Evolutionary conservation across 2,888 invertebrate species (phyloP), one percentile per base, ranked within the genome.

Genomic region (Eupithecia vulgata): DNA sequence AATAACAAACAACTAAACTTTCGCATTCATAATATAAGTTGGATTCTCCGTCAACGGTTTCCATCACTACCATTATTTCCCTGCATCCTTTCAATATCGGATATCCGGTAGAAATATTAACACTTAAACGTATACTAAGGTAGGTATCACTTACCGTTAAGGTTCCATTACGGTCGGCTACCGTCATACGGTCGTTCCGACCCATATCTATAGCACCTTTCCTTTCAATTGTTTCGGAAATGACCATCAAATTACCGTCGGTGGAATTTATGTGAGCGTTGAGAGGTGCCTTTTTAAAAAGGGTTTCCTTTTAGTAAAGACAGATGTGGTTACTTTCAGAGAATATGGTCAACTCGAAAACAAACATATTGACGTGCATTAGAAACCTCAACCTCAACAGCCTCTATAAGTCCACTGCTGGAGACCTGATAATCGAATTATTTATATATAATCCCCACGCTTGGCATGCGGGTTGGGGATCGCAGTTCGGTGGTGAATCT

Each of bases 231-330:
- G 81, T 80, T 79, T 79, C 75, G 68, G 71, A 76, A 79, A 78
- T 67, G 71, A 75, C 75, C 71, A 74, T 80, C 79, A 78, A 79
- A 78, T 80, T 80, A 80, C 73, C 73, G 80, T 76, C 72, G 72
- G 72, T 74, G 74, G 73, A 78, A 77, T 76, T 73, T 79, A 78
- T 74, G 74, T 72, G 61, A 68, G 37, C n/a, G 62, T 35, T 62
- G 64, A 72, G 80, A 79, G 79, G 78, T 79, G 75, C 79, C 80
- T 79, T 78, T 82, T 83, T 81, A 80, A 83, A 84, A 86, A 83
- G 84, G 84, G 84, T 83, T 65, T 35, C 21, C 25, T 66, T 71
- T 74, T 68, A 25, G 40, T 25, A 21, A 30, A 68, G 37, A 68
- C 25, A 40, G 40, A 25, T 59, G n/a, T 34, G 21, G 15, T 52